Evolutionary conservation across 53 echinoderm and acorn worm species (phyloP), one percentile per base, ranked within the genome.

Genomic region (Apostichopus leukothele): DNA sequence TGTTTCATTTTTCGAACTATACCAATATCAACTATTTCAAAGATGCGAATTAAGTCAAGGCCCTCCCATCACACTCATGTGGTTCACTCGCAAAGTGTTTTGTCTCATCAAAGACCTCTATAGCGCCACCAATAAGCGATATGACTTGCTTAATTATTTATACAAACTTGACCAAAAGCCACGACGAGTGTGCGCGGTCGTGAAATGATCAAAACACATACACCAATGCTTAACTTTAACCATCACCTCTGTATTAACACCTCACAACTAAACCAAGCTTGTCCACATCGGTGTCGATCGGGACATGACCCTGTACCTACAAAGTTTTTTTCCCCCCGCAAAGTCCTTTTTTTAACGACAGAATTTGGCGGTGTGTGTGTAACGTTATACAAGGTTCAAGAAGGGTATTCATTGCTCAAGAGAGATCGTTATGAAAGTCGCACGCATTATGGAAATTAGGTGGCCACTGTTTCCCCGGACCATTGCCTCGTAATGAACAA

Each of bases 391-490:
- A 18, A 71, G 71, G 18, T 19, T 6, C 71, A 18, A 54, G 23
- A 20, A 81, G 19, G 59, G 53, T 81, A 81, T 81, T 81, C 81
- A 81, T 81, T 81, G 81, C 81, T 59, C 22, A 7, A 11, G 55
- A 81, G 81, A 71, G 71, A 71, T 53, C 55, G 81, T 54, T 81
- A 81, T 54, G 53, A 81, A 71, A 81, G 67, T 67, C 85, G 85
- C 85, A 85, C 66, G 63, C 85, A 85, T 63, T 85, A 85, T 85
- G 85, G 85, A 85, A 85, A 85, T 85, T 85, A 67, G 85, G 26
- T 85, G 60, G 85, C 85, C 23, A 81, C 60, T 71, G 9, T 55
- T 18, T 8, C 18, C 53, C 81, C 81, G 81, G 81, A 81, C 81
- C 81, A 81, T 81, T 59, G 55, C 53, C 55, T 55, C 14, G 39